Base-by-base conservation (phyloP, 2,797 vertebrate genomes). In the Heliangelus exortis region DNA sequence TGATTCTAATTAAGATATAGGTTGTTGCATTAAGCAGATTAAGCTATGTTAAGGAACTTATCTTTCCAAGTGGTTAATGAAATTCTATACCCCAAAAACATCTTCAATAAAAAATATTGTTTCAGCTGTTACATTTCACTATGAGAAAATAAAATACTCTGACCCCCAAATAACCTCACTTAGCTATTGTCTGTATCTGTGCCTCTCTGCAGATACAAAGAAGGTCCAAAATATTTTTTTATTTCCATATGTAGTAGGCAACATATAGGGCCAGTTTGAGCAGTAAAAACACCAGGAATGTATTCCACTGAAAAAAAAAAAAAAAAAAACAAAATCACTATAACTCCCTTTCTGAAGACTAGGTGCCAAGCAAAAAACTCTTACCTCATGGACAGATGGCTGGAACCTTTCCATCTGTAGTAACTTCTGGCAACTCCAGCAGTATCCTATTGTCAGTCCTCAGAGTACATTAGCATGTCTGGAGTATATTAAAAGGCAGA, bases 301-400 rank as follows among this genome's bases (percentile, higher is more conserved):
- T 2, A 19, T 66, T 53, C 11, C 55, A 74, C 33, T 71, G 53
- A 77, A 83, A 26, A 13, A 41, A 76, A 95, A 83, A 26, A 13
- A 41, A 76, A 95, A n/a, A n/a, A n/a, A n/a, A 90, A 93, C 28
- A 67, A 81, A 77, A 83, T 50, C n/a, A 86, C 63, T 84, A 41
- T 69, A 88, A 48, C 41, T 83, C 48, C 29, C 25, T 67, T 90
- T 94, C 39, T 75, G 84, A 74, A 39, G 67, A 55, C 15, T 7
- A 71, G 8, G 17, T 80, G 48, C 34, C 59, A 90, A 67, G 57
- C 65, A 77, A 90, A 92, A 75, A 92, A 57, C 33, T 72, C 66
- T 74, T 79, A 84, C 67, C 33, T 92, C 63, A 65, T 4, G 39
- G 53, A 79, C 88, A 91, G 77, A 67, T 87, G 79, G 58, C 48